Conservation (phyloP, 2,888 invertebrate genomes). For the Pristionchus exspectatus region DNA sequence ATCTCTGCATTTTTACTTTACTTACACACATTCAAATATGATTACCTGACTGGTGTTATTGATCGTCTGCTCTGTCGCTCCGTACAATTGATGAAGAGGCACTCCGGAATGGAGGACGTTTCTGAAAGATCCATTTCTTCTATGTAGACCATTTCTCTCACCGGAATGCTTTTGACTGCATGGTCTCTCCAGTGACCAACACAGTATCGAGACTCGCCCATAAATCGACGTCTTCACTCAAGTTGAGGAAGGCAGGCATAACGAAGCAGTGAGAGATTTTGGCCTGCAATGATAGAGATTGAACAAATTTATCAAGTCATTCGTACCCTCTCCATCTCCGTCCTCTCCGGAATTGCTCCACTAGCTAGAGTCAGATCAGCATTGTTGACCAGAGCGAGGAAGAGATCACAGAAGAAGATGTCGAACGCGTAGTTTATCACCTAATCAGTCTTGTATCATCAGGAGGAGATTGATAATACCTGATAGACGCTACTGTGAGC, state of each 20-base stretch:
- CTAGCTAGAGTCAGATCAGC: conserved; percentile 59
- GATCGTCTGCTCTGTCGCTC: conserved; percentile 49
- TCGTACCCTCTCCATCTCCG: conserved; percentile 56
- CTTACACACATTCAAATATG: background rate
- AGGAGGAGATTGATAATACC: conserved; percentile 35
- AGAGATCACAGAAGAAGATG: conserved; percentile 76
- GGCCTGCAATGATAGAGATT: background rate
- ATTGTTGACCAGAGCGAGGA: conserved; percentile 63
- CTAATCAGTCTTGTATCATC: conserved; percentile 39
- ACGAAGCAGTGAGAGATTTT: conserved; percentile 38
- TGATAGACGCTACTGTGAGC: conserved; percentile 66
- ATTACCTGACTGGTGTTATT: conserved; percentile 20
- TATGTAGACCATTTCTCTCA: background rate
- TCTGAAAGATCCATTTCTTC: background rate
- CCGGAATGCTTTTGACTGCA: conserved; percentile 22
- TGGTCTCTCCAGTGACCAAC: conserved; percentile 41
- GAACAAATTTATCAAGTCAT: background rate
- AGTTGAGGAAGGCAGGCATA: conserved; percentile 36
- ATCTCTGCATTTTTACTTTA: background rate
- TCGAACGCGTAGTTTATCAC: conserved; percentile 75
- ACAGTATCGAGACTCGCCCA: conserved; percentile 11
- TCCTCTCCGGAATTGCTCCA: conserved; percentile 63
- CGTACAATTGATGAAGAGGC: conserved; percentile 43
- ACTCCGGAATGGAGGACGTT: background rate
- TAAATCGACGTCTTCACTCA: background rate